These are phyloP conservation scores for Hirtodrosophila confusa DNA, from an alignment of 2,888 invertebrate species.

Conservation along the genomic window DNA sequence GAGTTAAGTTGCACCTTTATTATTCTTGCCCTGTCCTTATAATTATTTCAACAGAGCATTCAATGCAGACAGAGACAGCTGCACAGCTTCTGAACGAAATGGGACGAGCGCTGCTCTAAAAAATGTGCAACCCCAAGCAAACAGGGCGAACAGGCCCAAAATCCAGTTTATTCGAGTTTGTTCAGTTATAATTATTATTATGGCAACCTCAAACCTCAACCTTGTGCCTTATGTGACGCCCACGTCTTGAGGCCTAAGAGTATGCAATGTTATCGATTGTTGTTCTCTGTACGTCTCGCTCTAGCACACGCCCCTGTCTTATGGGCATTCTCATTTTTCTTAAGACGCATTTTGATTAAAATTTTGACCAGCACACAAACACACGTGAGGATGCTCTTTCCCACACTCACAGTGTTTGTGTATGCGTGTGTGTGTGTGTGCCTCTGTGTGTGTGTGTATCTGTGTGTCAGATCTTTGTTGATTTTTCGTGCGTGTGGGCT, in stretches of 20 bases:
- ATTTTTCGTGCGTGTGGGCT: slow-evolving; percentile 23
- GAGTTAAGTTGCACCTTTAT: slow-evolving; percentile 47
- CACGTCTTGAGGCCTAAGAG: slow-evolving; percentile 61
- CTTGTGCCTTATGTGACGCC: slow-evolving; percentile 23
- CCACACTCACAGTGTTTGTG: background rate
- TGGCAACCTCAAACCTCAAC: slow-evolving; percentile 18
- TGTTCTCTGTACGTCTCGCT: slow-evolving; percentile 57
- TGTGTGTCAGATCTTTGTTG: slow-evolving; percentile 25
- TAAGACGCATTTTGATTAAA: slow-evolving; percentile 77
- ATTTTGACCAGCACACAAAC: slow-evolving; percentile 53
- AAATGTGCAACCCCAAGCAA: slow-evolving; percentile 33
- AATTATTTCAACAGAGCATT: slow-evolving; percentile 38
- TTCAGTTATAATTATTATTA: slow-evolving; percentile 71
- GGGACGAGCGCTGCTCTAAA: slow-evolving; percentile 29
- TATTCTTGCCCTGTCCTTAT: slow-evolving; percentile 28
- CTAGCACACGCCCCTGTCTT: slow-evolving; percentile 42
- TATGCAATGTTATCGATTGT: slow-evolving; percentile 66
- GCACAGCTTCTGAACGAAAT: background rate
- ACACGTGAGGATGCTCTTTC: slow-evolving; percentile 29
- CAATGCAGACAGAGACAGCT: slow-evolving; percentile 33
- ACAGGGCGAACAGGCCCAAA: background rate
- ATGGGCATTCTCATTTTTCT: slow-evolving; percentile 65
- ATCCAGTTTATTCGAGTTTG: slow-evolving; percentile 15
- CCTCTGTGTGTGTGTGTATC: slow-evolving; percentile 4
- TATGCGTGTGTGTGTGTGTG: slow-evolving; percentile 10